Conservation (phyloP, 2,797 vertebrate genomes). For the Chlorospingus semifuscus region DNA sequence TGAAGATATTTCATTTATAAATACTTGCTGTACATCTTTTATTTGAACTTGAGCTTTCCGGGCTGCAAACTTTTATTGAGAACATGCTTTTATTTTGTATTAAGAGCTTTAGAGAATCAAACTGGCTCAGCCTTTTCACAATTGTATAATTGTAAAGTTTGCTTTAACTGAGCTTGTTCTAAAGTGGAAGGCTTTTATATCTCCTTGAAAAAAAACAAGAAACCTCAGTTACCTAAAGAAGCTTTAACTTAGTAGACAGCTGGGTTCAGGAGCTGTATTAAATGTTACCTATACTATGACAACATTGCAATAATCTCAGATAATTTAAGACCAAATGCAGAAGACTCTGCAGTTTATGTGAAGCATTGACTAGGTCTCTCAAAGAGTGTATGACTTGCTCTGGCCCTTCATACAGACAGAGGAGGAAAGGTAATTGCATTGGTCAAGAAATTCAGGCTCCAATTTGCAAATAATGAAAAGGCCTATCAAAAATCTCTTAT, state of each 20-base stretch:
- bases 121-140: neutral
- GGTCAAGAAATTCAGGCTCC: neutral
- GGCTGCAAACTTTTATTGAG: neutral
- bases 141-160: neutral
- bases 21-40: neutral
- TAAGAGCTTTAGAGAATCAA: slow-evolving; percentile 1
- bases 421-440: neutral
- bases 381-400: neutral
- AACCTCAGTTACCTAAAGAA: neutral
- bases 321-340: neutral
- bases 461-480: too few relatives aligned
- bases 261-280: neutral
- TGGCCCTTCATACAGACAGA: neutral
- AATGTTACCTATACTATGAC: neutral
- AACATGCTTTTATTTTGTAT: neutral
- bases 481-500: too few relatives aligned
- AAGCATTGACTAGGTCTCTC: neutral
- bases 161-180: neutral
- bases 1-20: neutral
- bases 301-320: neutral
- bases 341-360: neutral
- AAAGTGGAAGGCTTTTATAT: neutral
- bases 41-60: neutral
- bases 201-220: neutral
- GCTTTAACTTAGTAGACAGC: neutral